phyloP scores from a whole-genome alignment of 2,797 vertebrate species.

The Phrynocephalus vlangalii region DNA sequence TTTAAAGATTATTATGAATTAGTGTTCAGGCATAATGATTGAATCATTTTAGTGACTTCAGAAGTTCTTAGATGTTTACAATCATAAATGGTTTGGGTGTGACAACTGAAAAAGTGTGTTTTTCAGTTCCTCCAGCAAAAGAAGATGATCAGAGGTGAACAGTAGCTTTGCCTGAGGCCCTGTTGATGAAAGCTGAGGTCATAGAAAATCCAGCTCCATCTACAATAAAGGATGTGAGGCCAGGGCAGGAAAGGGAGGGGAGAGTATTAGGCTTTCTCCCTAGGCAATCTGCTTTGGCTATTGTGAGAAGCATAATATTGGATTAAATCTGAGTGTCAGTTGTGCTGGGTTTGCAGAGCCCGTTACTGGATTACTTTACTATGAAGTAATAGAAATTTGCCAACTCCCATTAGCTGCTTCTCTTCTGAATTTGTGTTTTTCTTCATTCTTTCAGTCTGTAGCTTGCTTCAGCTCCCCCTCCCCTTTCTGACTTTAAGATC shows the following conservation, averaged over 20 bases:
- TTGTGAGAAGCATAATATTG: constrained; percentile 34
- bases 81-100: neutral
- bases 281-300: constrained; percentile 23
- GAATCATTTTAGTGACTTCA: neutral
- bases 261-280: constrained; percentile 16
- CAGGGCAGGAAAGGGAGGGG: neutral
- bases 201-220: constrained; percentile 20
- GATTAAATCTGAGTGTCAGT: constrained; percentile 17
- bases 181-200: constrained; percentile 29
- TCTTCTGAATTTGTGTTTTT: neutral
- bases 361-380: constrained; percentile 34
- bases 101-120: neutral
- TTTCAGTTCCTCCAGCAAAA: constrained; percentile 9
- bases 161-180: constrained; percentile 12
- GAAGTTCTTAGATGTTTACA: neutral
- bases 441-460: neutral
- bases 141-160: neutral
- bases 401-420: neutral
- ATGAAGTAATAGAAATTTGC: constrained; percentile 24
- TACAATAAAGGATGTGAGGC: constrained; percentile 16
- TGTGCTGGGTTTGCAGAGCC: constrained; percentile 39
- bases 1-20: neutral
- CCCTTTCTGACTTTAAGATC: rapidly evolving
- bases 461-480: constrained; percentile 3
- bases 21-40: neutral